Percentiles rank a stretch among this genome's conserved stretches.
Conservation (phyloP, 2,888 invertebrate genomes). For the Dolichopus griseipennis region DNA sequence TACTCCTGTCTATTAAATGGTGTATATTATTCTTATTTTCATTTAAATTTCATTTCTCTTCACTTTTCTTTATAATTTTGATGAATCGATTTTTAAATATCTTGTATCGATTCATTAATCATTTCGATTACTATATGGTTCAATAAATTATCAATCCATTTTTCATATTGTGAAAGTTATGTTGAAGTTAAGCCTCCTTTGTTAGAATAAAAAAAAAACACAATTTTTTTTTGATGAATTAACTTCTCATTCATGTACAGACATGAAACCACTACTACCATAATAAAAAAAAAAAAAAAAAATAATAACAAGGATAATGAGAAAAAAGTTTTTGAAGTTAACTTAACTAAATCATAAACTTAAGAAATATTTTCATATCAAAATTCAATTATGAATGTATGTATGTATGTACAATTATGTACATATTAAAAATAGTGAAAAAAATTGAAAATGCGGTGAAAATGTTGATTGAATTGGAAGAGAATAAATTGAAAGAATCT, state of each 20-base stretch:
- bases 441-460: not conserved
- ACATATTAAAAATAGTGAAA: not conserved
- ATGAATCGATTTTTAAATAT: constrained; percentile 4
- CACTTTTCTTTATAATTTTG: not conserved
- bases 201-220: too few species aligned
- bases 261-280: too few species aligned
- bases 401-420: not conserved
- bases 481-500: not conserved
- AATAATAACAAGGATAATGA: too few species aligned
- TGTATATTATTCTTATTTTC: too few species aligned
- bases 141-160: not conserved
- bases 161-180: not conserved
- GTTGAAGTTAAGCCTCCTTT: constrained; percentile 1
- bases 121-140: not conserved
- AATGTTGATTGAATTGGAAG: not conserved
- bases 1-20: too few species aligned
- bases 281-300: not conserved
- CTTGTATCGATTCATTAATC: constrained; percentile 3
- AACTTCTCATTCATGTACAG: not conserved
- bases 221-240: constrained; percentile 2
- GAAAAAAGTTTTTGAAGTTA: too few species aligned
- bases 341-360: too few species aligned
- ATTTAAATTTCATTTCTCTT: too few species aligned
- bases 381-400: too few species aligned
- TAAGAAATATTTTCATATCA: too few species aligned